phyloP scores from a whole-genome alignment of 2,888 invertebrate species.

The Drosophila incognita region DNA sequence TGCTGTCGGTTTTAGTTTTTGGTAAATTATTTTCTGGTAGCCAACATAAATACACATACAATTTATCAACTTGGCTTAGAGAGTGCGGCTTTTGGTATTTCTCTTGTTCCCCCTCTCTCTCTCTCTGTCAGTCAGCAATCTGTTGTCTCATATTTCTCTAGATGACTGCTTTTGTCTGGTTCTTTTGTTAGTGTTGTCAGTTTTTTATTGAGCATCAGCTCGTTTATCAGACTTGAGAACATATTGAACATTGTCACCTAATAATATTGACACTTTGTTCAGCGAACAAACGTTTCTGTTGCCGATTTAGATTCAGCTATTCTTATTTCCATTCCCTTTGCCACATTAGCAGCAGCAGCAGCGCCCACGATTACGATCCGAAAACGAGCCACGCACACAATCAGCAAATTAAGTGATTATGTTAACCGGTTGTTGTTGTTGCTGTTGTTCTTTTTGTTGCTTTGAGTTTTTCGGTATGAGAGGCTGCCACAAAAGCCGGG shows the following conservation, averaged over 20 bases:
- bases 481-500: constrained; percentile 49
- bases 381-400: constrained; percentile 67
- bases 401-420: constrained; percentile 80
- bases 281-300: constrained; percentile 18
- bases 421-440: constrained; percentile 74
- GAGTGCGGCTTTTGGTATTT: constrained; percentile 13
- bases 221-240: constrained; percentile 73
- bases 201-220: constrained; percentile 50
- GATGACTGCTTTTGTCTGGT: constrained; percentile 16
- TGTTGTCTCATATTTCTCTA: constrained; percentile 14
- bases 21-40: constrained; percentile 76
- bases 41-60: constrained; percentile 70
- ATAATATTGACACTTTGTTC: constrained; percentile 76
- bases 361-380: constrained; percentile 67
- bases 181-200: constrained; percentile 17
- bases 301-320: constrained; percentile 24
- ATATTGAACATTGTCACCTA: constrained; percentile 76
- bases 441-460: constrained; percentile 13
- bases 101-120: neutral
- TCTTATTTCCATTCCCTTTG: constrained; percentile 14
- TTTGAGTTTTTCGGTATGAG: constrained; percentile 23
- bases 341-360: constrained; percentile 11
- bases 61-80: constrained; percentile 75
- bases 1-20: constrained; percentile 68
- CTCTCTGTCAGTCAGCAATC: neutral